Base-by-base conservation (phyloP, 1,140 invertebrate genomes). In the Oscheius sp. region DNA sequence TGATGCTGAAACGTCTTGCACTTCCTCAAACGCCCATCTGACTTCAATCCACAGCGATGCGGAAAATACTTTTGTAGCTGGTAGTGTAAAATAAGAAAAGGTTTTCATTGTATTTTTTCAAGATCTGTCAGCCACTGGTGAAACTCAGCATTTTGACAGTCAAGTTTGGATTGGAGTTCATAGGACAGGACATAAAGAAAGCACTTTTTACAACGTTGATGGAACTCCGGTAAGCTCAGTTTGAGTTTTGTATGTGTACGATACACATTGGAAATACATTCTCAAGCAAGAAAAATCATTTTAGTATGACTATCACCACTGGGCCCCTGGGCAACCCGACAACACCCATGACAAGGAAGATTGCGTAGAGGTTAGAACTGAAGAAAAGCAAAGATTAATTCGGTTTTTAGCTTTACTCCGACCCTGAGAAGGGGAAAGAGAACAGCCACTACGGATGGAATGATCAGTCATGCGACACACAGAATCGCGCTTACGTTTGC, bases 31-130 rank as follows among this genome's bases (percentile, higher is more conserved):
- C 2, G 20, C 35, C 23, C 64, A 66, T 32, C 36, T 66, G 26
- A n/a, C 36, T 13, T 66, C 64, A 29, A 55, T 66, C 36, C 64
- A 66, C 36, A 42, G 31, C 18, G 64, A 34, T 46, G 64, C 36
- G 20, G 64, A 66, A 42, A 66, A 66, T 38, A 29, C 23, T 18
- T 66, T 66, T 55, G 64, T 66, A n/a, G 64, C 64, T 29, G 36
- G 49, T 55, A 55, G 23, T 13, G 7, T 23, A 15, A 20, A 20
- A 4, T 55, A 20, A 15, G 49, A 26, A 13, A 23, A 4, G 15
- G 7, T 4, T 10, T 10, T 42, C 10, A n/a, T 4, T 7, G 15
- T 20, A 55, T 23, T 7, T 23, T 13, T n/a, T 55, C 28, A 20
- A 55, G 49, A 66, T 23, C 64, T 66, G 4, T 32, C 64, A 3